Base-by-base conservation (phyloP, 2,113 vertebrate genomes). In the Agapornis roseicollis region DNA sequence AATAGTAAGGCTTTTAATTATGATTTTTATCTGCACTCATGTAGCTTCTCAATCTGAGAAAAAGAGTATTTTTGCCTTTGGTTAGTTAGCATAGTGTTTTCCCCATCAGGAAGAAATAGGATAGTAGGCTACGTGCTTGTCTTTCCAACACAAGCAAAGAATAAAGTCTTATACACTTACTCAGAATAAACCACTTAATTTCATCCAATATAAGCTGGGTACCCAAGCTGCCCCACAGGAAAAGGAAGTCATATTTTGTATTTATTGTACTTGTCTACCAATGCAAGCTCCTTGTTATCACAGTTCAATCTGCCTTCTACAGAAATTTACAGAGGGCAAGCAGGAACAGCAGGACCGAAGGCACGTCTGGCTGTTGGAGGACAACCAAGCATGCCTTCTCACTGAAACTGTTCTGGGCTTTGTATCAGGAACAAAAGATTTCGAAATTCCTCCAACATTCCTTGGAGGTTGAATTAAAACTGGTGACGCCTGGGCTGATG, bases 301-400 rank as follows among this genome's bases (percentile, higher is more conserved):
- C 44, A 69, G 31, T 20, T 29, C 76, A 64, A 17, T 53, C 61
- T 71, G 46, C 44, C 46, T 78, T 55, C 74, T 46, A 2, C 4
- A 87, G 70, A 68, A 50, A 65, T 44, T 78, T 27, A 63, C 42
- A 81, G 76, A 88, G 5, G 1, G 4, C 66, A 60, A 65, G 58
- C 42, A 82, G 37, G 66, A 88, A 52, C 27, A 88, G 24, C 13
- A 12, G 49, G 61, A 64, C 11, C 1, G 2, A 55, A 50, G 1
- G 15, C 33, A 13, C 0, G 1, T 35, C 49, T 27, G 3, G 0
- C 19, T 46, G 28, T 7, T 66, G 79, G 23, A 85, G 80, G 33
- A 61, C 56, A 87, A 73, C 27, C 55, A 66, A 58, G 13, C 60
- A 27, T 31, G 25, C 25, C 61, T 89, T 53, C 64, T 77, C 41